phyloP scores from a whole-genome alignment of 1,140 invertebrate species.

The Ceratina calcarata region DNA sequence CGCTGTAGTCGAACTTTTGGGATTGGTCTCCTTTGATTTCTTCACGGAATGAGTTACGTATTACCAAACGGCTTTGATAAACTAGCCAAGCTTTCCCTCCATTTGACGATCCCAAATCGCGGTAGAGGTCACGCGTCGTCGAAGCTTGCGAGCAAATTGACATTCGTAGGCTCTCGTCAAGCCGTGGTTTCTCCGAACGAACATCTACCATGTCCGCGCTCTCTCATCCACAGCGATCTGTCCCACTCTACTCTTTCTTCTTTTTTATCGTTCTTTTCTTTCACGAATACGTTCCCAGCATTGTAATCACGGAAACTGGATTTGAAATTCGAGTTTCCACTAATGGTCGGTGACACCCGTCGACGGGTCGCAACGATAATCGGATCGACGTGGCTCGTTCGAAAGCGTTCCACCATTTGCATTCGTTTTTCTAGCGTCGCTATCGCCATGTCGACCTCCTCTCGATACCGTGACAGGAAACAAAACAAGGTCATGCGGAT shows the following conservation, averaged over 20 bases:
- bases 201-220: slow-evolving; percentile 47
- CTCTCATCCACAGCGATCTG: slow-evolving; percentile 4
- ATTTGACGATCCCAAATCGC: slow-evolving; percentile 17
- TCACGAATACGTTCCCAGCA: slow-evolving; percentile 51
- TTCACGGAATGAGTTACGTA: slow-evolving; percentile 32
- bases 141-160: slow-evolving; percentile 52
- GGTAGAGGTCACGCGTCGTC: slow-evolving; percentile 27
- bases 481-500: slow-evolving; percentile 38
- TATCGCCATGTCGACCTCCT: slow-evolving; percentile 18
- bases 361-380: slow-evolving; percentile 52
- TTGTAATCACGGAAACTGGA: slow-evolving; percentile 66
- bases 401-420: slow-evolving; percentile 46
- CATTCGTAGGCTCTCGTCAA: slow-evolving; percentile 30
- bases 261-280: not conserved
- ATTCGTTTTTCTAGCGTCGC: slow-evolving; percentile 37
- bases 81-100: slow-evolving; percentile 9
- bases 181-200: slow-evolving; percentile 33
- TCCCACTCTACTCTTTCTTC: not conserved
- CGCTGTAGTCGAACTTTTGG: not conserved
- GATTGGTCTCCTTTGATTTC: slow-evolving; percentile 33
- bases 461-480: slow-evolving; percentile 34
- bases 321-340: slow-evolving; percentile 66
- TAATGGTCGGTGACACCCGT: slow-evolving; percentile 64
- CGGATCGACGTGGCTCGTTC: slow-evolving; percentile 57
- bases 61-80: slow-evolving; percentile 22